phyloP scores from a whole-genome alignment of 2,113 vertebrate species.

The Symphodus melops region DNA sequence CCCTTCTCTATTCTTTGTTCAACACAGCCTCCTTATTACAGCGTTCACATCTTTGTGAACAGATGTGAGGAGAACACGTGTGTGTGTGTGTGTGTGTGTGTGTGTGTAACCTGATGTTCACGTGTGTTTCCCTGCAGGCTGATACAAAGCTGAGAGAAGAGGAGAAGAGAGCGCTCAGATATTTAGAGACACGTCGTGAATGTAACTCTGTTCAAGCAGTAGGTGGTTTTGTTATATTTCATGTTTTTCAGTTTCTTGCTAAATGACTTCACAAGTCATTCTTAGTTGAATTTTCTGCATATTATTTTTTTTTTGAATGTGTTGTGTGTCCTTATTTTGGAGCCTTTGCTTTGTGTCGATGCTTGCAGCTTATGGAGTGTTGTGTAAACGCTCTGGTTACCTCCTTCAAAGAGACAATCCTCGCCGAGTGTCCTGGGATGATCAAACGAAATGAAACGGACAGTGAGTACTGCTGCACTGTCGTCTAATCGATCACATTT shows the following conservation, averaged over 20 bases:
- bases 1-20: too few species aligned
- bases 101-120: background rate
- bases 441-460: constrained; percentile 99
- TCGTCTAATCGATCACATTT: constrained; percentile 52
- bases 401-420: constrained; percentile 98
- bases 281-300: too few species aligned
- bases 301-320: too few species aligned
- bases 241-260: too few species aligned
- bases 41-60: background rate
- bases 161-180: constrained; percentile 97
- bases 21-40: too few species aligned
- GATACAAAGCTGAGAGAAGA: constrained; percentile 99
- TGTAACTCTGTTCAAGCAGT: constrained; percentile 99
- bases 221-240: constrained; percentile 72
- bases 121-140: constrained; percentile 81
- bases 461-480: constrained; percentile 89
- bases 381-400: constrained; percentile 98
- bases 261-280: background rate
- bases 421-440: constrained; percentile 99
- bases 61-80: background rate
- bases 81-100: background rate
- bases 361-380: constrained; percentile 95
- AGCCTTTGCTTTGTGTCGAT: background rate
- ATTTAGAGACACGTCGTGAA: constrained; percentile 97
- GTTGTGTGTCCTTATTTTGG: too few species aligned